These are phyloP conservation scores for Ageneiosus marmoratus DNA, from an alignment of 2,113 vertebrate species.

Conservation along the genomic window DNA sequence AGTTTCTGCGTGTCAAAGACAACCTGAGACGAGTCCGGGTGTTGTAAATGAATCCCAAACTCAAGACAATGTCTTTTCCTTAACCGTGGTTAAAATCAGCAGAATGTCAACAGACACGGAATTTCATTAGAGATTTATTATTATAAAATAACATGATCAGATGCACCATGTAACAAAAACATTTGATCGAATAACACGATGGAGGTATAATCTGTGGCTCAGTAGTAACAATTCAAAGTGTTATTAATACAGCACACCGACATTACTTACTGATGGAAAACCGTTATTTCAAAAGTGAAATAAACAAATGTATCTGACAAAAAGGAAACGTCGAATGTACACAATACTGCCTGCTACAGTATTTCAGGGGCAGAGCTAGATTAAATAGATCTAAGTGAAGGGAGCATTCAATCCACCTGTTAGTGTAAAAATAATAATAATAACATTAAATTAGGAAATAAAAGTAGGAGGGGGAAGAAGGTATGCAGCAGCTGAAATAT, in stretches of 20 bases:
- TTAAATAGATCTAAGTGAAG: not conserved
- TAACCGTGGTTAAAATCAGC: too few species aligned
- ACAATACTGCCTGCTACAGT: not conserved
- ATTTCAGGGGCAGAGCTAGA: not conserved
- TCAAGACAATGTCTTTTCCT: too few species aligned
- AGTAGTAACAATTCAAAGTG: constrained; percentile 10
- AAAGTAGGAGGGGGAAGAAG: not conserved
- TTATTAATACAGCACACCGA: not conserved
- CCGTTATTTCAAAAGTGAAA: not conserved
- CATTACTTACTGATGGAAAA: not conserved
- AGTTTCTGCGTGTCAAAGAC: constrained; percentile 66
- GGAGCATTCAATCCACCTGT: not conserved
- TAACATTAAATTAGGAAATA: not conserved
- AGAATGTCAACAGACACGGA: too few species aligned
- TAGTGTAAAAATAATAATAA: not conserved
- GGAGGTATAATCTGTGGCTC: constrained; percentile 36
- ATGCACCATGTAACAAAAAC: not conserved
- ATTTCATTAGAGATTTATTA: not conserved
- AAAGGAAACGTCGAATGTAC: not conserved
- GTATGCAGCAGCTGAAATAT: constrained; percentile 6
- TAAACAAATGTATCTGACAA: not conserved
- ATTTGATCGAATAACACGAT: not conserved
- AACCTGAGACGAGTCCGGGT: constrained; percentile 55
- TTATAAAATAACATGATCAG: constrained; percentile 3
- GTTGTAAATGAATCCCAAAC: not conserved